phyloP scores from a whole-genome alignment of 1,140 invertebrate genomes.

The Drosophila santomea region DNA sequence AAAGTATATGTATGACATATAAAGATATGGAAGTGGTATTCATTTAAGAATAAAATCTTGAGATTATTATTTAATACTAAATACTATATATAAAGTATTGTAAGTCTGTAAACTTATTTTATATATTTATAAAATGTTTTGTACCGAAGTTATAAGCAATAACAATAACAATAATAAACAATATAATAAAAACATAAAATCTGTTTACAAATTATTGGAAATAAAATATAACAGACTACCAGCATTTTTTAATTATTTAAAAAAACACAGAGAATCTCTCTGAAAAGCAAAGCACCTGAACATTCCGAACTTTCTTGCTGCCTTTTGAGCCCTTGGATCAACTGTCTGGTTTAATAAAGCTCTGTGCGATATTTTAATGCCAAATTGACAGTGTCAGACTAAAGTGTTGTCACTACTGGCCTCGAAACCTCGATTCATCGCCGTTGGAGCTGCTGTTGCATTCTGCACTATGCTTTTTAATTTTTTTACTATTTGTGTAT shows the following conservation, averaged over 20 bases:
- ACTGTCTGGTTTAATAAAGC: conserved; percentile 45
- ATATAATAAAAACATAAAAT: too few relatives aligned
- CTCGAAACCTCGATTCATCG: conserved; percentile 29
- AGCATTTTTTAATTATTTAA: conserved; percentile 1
- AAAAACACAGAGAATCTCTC: not conserved
- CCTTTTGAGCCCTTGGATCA: conserved; percentile 22
- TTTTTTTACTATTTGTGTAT: conserved; percentile 24
- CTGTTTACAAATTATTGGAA: too few relatives aligned
- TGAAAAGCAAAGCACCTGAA: not conserved
- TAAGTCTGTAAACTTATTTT: too few relatives aligned
- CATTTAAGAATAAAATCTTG: not conserved
- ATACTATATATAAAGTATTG: too few relatives aligned
- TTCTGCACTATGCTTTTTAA: conserved; percentile 41
- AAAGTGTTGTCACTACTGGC: conserved; percentile 50
- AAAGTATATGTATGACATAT: not conserved
- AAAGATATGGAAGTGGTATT: not conserved
- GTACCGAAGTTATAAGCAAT: too few relatives aligned
- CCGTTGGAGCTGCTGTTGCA: conserved; percentile 31
- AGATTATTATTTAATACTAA: too few relatives aligned
- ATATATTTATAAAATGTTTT: too few relatives aligned
- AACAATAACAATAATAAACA: too few relatives aligned
- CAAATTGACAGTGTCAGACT: conserved; percentile 68
- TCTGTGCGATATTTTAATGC: conserved; percentile 64
- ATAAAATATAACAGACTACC: not conserved
- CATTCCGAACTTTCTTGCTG: not conserved